A percentile compares a stretch with the other conserved stretches of the same genome.
Conservation (phyloP, 1,140 invertebrate genomes). For the Drosophila willistoni region DNA sequence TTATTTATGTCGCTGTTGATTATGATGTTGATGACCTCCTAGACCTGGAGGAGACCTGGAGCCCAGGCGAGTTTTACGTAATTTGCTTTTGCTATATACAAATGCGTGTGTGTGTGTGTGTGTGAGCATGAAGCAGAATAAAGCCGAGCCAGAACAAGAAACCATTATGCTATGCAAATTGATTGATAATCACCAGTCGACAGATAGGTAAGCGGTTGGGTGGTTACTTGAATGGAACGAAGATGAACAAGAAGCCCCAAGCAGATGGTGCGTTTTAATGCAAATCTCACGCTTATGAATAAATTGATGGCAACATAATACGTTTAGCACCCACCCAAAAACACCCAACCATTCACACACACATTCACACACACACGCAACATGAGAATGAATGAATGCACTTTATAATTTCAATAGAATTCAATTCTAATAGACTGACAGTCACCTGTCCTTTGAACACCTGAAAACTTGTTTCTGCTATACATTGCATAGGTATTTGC, state of each 20-base stretch:
- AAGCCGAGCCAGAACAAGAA: slow-evolving; percentile 19
- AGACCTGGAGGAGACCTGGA: slow-evolving; percentile 16
- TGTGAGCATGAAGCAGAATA: background rate
- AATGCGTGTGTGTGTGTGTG: slow-evolving; percentile 13
- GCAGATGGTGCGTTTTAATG: slow-evolving; percentile 38
- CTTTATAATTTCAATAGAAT: slow-evolving; percentile 44
- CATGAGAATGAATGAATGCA: slow-evolving; percentile 34
- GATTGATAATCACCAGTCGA: slow-evolving; percentile 55
- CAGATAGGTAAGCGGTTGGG: slow-evolving; percentile 26
- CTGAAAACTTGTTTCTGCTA: slow-evolving; percentile 40
- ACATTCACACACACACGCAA: background rate
- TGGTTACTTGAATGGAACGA: background rate
- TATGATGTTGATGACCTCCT: slow-evolving; percentile 64
- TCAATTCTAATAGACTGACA: slow-evolving; percentile 28
- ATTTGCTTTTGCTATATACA: slow-evolving; percentile 19
- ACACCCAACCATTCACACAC: slow-evolving; percentile 28
- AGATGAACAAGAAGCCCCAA: background rate
- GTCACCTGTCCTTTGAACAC: background rate
- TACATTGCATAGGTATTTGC: slow-evolving; percentile 42
- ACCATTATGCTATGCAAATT: slow-evolving; percentile 51
- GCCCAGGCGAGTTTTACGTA: slow-evolving; percentile 35
- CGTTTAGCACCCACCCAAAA: slow-evolving; percentile 29
- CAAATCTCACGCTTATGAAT: slow-evolving; percentile 42
- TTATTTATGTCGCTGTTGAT: slow-evolving; percentile 71
- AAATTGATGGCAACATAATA: slow-evolving; percentile 42